These are phyloP conservation scores for Porites australiensis DNA, from an alignment of 64 coral and sea anemone genomes.

Conservation along the genomic window DNA sequence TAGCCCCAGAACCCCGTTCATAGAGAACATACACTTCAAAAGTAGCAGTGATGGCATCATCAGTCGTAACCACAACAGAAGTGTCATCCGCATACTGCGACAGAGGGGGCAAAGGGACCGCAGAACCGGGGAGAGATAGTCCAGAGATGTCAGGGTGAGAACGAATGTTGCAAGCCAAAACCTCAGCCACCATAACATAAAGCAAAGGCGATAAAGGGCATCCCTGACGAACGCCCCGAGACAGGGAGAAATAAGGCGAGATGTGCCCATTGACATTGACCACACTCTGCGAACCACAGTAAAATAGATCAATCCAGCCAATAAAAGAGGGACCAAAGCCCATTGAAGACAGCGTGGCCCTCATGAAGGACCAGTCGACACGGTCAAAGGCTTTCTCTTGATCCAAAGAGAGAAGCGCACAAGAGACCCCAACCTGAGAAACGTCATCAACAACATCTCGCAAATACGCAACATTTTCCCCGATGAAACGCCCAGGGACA, in stretches of 20 bases:
- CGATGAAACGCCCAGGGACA: slow-evolving; percentile 21
- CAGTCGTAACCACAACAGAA: neutral
- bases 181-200: no score
- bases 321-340: slow-evolving; percentile 43
- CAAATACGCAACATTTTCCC: slow-evolving; percentile 35
- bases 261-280: slow-evolving; percentile 4
- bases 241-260: neutral
- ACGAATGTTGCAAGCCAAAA: no score
- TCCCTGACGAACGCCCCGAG: no score
- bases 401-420: neutral
- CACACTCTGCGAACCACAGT: neutral
- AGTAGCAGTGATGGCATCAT: neutral
- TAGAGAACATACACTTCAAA: neutral
- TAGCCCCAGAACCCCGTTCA: slow-evolving; percentile 5
- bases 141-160: neutral
- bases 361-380: slow-evolving; percentile 35
- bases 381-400: slow-evolving; percentile 76
- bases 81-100: slow-evolving; percentile 40
- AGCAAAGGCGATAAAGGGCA: no score
- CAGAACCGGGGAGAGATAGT: neutral
- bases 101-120: neutral
- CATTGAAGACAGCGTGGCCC: neutral
- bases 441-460: slow-evolving; percentile 27
- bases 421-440: neutral
- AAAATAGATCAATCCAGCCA: slow-evolving; percentile 5